Base-by-base conservation (phyloP, 2,113 vertebrate species). In the Poicephalus meyeri region DNA sequence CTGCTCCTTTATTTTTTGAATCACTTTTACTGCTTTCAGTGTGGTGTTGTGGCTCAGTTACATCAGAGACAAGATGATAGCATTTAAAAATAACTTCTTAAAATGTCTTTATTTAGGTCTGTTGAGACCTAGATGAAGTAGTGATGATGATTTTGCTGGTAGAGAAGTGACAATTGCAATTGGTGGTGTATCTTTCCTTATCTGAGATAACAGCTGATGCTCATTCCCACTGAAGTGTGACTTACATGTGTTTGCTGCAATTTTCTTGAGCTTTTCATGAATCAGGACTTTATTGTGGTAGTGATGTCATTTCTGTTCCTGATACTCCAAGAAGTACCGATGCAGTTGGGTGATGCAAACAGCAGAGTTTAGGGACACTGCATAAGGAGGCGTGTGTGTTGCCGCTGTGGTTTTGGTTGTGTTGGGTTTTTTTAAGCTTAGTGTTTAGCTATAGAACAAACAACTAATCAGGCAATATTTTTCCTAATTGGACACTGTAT, bases 341-440 rank as follows among this genome's bases (percentile, higher is more conserved):
- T 0, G 1, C 8, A 29, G 11, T 31, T 15, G 26, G 21, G 12
- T 37, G 26, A 15, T 69, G 11, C 24, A 65, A 1, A 17, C 28
- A 56, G 12, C 29, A 31, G 8, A 47, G 25, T 35, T 64, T 14
- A 18, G 18, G 18, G 35, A 9, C 3, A 6, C 0, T 17, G 18
- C 3, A 1, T 14, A 39, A 23, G 2, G 31, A 3, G 5, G 0
- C 1, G 5, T 6, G 15, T 3, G 5, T 23, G 37, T 31, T 61
- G 16, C 46, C 25, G 23, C 5, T 21, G 37, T 56, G 23, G 5
- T 55, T 23, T 21, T 3, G 4, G 10, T 25, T 25, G 24, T 31
- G 2, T 33, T 47, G 52, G 8, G 20, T 42, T 68, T 81, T 76
- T 50, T 64, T 24, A 42, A 25, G 15, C 42, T 66, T 61, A 15